phyloP scores from a whole-genome alignment of 53 echinoderm and acorn worm genomes.

The Glandiceps talaboti region DNA sequence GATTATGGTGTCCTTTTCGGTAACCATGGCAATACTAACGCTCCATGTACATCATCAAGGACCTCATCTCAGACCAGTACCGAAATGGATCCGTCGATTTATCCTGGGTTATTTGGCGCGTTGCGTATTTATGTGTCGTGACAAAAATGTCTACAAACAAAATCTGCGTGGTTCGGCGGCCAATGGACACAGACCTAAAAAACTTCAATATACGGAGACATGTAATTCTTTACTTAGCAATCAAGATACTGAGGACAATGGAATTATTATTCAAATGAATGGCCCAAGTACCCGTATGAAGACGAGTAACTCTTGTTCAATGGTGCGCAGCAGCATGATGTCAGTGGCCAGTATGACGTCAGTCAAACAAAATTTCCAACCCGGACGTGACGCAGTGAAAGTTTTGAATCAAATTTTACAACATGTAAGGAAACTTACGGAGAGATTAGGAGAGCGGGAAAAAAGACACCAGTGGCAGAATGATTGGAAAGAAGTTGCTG shows the following conservation, averaged over 20 bases:
- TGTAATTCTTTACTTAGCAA: neutral
- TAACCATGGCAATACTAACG: conserved; percentile 77
- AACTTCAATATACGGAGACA: neutral
- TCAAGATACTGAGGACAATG: neutral
- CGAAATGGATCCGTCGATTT: conserved; percentile 66
- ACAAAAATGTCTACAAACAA: neutral
- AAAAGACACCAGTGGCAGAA: conserved; percentile 35
- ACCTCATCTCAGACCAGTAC: conserved; percentile 72
- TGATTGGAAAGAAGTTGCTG: conserved; percentile 88
- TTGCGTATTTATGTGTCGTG: conserved; percentile 9
- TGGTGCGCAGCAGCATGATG: neutral
- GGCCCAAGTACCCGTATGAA: neutral
- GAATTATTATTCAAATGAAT: neutral
- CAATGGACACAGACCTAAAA: neutral
- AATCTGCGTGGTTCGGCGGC: neutral
- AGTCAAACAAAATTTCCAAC: neutral
- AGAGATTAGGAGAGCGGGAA: conserved; percentile 57
- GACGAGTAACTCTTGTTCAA: neutral
- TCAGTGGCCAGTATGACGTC: neutral
- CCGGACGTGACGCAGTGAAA: neutral
- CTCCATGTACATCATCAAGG: conserved; percentile 86
- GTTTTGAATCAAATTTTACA: neutral
- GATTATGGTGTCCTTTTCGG: conserved; percentile 77
- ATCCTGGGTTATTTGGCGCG: conserved; percentile 49
- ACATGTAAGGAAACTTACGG: neutral